Base-by-base conservation (phyloP, 2,797 vertebrate species). In the Decapterus maruadsi region DNA sequence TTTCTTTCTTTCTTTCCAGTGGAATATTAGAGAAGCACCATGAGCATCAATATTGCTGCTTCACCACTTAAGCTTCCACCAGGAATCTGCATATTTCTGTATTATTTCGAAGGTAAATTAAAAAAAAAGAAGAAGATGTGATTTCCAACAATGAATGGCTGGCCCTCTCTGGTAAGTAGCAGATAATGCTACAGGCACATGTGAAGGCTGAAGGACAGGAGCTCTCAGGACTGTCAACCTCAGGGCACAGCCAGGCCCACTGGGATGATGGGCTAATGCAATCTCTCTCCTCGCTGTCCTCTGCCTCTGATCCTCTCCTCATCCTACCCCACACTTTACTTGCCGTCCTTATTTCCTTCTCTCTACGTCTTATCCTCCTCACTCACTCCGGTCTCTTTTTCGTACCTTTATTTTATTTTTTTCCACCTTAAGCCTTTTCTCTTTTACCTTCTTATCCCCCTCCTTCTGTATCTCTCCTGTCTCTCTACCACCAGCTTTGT, bases 211-310 rank as follows among this genome's bases (percentile, higher is more conserved):
- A 92, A 93, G 88, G 88, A 90, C 89, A 91, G 78, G 59, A 75
- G 74, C 86, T 87, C 77, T 90, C 86, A 89, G 82, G 80, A 87
- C 87, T 89, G 88, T 90, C 85, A 92, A 86, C 88, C 89, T 87
- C 75, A 57, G 74, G 86, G 82, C 89, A 85, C 60, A 80, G 59
- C 75, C 67, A 56, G 84, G 82, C 78, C 90, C 88, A 57, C 72
- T 79, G 90, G 87, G 90, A 92, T 78, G 77, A 82, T 69, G 83
- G 89, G 86, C 86, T 78, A 90, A 91, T 83, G 82, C 89, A 90
- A 90, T 92, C 86, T 84, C 78, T 90, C 84, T 63, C 79, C 68
- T 82, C 20, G 9, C 67, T 81, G 83, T 93, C 89, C 88, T 89
- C 78, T 79, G 61, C 71, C 70, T 92, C 80, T 89, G 80, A 90